These are phyloP conservation scores for Tetrax tetrax DNA, from an alignment of 2,113 vertebrate species.

Conservation along the genomic window DNA sequence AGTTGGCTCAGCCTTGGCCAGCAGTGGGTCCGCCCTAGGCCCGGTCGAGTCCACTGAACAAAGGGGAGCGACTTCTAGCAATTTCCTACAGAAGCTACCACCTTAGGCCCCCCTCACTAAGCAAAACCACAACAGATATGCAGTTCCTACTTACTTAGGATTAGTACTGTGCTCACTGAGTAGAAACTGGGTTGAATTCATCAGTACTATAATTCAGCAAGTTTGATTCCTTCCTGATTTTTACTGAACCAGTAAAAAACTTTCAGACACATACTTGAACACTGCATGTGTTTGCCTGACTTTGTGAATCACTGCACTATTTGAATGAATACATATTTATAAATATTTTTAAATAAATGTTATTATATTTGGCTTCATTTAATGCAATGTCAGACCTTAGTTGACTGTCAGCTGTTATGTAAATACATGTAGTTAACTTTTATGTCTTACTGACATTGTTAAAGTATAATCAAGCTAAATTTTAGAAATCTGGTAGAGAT, in stretches of 20 bases:
- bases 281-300: background rate
- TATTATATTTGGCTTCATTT: background rate
- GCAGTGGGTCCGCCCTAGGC: too few relatives aligned
- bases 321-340: background rate
- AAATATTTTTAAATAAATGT: background rate
- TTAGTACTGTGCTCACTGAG: background rate
- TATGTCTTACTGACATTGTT: background rate
- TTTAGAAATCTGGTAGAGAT: conserved; percentile 8
- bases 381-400: background rate
- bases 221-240: background rate
- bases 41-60: too few relatives aligned
- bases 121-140: too few relatives aligned
- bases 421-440: background rate
- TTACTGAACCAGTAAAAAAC: background rate
- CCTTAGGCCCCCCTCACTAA: too few relatives aligned
- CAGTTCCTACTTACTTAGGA: background rate
- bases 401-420: background rate
- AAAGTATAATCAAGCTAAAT: conserved; percentile 33
- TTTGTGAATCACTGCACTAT: background rate
- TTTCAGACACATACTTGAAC: background rate
- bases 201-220: background rate
- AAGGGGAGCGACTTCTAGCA: too few relatives aligned
- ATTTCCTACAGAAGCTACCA: too few relatives aligned
- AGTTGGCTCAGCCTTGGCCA: too few relatives aligned
- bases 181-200: background rate